phyloP scores from a whole-genome alignment of 2,888 invertebrate genomes.

The Orthosia incerta region DNA sequence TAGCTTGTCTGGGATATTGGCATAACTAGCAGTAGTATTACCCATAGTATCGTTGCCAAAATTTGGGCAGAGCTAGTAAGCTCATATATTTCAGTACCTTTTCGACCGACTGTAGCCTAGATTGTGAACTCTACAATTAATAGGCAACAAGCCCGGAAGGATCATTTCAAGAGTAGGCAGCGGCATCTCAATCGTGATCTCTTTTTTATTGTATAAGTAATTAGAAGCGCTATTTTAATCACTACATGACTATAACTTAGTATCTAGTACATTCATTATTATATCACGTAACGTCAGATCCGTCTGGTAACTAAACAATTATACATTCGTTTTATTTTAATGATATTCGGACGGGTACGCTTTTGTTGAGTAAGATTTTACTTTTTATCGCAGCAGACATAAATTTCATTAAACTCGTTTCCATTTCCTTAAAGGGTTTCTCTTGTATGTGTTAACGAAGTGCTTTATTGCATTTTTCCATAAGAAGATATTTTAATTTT shows the following conservation, averaged over 20 bases:
- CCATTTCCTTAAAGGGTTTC: constrained; percentile 30
- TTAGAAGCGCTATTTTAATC: constrained; percentile 38
- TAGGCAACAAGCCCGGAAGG: constrained; percentile 3
- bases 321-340: constrained; percentile 44
- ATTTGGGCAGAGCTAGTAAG: background rate
- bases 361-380: constrained; percentile 43
- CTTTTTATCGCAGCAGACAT: constrained; percentile 32
- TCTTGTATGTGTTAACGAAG: constrained; percentile 44
- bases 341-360: constrained; percentile 29
- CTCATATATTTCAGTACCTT: background rate
- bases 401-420: constrained; percentile 46
- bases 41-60: background rate
- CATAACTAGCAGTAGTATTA: background rate
- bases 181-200: constrained; percentile 7
- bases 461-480: constrained; percentile 40
- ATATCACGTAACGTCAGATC: constrained; percentile 44
- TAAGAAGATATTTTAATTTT: constrained; percentile 37
- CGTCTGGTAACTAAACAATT: constrained; percentile 34
- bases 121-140: background rate
- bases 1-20: background rate
- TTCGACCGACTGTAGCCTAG: background rate
- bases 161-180: background rate
- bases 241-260: constrained; percentile 19
- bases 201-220: constrained; percentile 33
- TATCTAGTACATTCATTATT: constrained; percentile 33